Percentiles rank a stretch among this genome's conserved stretches.
Evolutionary conservation across 1,140 invertebrate genomes (phyloP).

Genomic region (Charaxes varanes): DNA sequence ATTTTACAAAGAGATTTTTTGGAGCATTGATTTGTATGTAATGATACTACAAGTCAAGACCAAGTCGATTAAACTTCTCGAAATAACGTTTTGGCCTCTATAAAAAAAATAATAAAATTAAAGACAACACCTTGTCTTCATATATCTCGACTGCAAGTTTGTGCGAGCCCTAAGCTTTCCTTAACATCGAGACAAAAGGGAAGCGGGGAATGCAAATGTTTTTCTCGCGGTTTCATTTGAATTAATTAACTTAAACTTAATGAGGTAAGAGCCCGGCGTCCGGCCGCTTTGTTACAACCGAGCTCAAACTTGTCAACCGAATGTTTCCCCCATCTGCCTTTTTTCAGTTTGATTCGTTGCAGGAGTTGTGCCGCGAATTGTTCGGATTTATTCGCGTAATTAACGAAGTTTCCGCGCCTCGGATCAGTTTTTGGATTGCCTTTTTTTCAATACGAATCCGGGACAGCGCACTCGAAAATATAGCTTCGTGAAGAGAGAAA

Average conservation of each 20-base stretch:
- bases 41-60: too few species aligned
- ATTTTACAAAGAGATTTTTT: too few species aligned
- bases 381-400: constrained; percentile 69
- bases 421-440: constrained; percentile 42
- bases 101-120: too few species aligned
- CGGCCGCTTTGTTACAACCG: constrained; percentile 58
- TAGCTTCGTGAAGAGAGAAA: too few species aligned
- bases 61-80: too few species aligned
- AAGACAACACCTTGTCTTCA: too few species aligned
- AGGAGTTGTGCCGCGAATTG: constrained; percentile 42
- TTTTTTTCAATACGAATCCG: constrained; percentile 40
- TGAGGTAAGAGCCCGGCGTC: constrained; percentile 47
- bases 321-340: constrained; percentile 60
- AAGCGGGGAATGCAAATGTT: constrained; percentile 56
- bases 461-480: constrained; percentile 10
- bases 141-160: too few species aligned
- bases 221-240: constrained; percentile 68
- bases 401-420: constrained; percentile 63
- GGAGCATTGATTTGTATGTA: too few species aligned
- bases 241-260: constrained; percentile 71
- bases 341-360: constrained; percentile 57
- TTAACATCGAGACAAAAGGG: constrained; percentile 47
- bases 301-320: constrained; percentile 70
- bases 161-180: constrained; percentile 28
- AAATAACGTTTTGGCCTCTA: constrained; percentile 1